phyloP scores from a whole-genome alignment of 1,140 invertebrate genomes.

The Cardiocondyla obscurior region DNA sequence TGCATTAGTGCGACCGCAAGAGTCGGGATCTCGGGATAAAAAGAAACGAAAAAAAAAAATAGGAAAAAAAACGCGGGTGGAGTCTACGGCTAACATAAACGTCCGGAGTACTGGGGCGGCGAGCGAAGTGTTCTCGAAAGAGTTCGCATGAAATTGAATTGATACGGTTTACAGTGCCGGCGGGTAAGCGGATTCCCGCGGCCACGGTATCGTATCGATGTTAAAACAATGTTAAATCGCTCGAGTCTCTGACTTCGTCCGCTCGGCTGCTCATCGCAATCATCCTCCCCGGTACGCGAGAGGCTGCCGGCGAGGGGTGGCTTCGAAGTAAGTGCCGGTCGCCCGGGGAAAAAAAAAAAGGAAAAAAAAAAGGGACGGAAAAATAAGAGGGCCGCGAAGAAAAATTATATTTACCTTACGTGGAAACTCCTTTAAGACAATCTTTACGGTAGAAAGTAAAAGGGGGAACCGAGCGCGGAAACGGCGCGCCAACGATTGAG shows the following conservation, averaged over 20 bases:
- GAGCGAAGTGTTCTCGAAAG: conserved; percentile 42
- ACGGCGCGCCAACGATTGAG: conserved; percentile 29
- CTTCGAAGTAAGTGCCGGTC: conserved; percentile 6
- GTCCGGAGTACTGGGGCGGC: neutral
- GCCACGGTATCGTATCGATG: conserved; percentile 45
- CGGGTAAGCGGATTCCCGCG: conserved; percentile 41
- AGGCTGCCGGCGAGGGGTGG: conserved; percentile 1
- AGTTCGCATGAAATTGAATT: conserved; percentile 58
- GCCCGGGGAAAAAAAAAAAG: neutral
- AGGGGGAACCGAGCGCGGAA: neutral
- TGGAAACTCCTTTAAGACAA: conserved; percentile 35
- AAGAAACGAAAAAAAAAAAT: too few relatives aligned
- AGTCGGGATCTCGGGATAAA: neutral
- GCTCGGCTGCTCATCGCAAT: conserved; percentile 55
- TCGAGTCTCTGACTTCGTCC: conserved; percentile 55
- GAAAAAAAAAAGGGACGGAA: conserved; percentile 1
- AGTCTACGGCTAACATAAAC: conserved; percentile 34
- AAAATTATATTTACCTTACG: conserved; percentile 52
- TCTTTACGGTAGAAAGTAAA: conserved; percentile 5
- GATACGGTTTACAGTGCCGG: conserved; percentile 43
- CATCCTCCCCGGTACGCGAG: conserved; percentile 22
- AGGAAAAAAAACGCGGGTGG: conserved; percentile 5
- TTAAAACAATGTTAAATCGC: conserved; percentile 62
- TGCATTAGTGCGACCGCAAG: neutral
- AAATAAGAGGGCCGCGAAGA: neutral